Conservation (phyloP, 2,888 invertebrate genomes). For the Melieria picta region DNA sequence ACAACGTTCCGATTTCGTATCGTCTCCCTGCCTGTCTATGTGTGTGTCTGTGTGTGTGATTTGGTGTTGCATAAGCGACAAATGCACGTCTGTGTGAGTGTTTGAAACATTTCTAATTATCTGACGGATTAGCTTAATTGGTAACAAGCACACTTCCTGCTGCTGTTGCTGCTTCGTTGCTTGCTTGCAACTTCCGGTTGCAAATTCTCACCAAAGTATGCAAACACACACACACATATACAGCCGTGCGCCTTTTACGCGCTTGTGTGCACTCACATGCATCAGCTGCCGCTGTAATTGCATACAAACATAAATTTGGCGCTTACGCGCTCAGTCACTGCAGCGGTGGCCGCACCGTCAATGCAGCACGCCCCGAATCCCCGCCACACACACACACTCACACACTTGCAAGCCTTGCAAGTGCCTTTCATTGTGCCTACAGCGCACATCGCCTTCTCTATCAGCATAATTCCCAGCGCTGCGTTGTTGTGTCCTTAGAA, state of each 20-base stretch:
- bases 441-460: too few relatives aligned
- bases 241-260: constrained; percentile 36
- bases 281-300: constrained; percentile 43
- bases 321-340: constrained; percentile 13
- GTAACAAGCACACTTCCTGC: constrained; percentile 59
- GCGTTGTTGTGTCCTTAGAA: too few relatives aligned
- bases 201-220: constrained; percentile 39
- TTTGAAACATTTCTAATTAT: constrained; percentile 62
- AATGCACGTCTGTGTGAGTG: constrained; percentile 43
- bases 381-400: too few relatives aligned
- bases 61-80: not conserved
- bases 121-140: constrained; percentile 66
- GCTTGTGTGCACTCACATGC: constrained; percentile 31
- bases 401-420: too few relatives aligned
- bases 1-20: constrained; percentile 27
- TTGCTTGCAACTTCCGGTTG: constrained; percentile 21
- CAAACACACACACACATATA: constrained; percentile 22
- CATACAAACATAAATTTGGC: constrained; percentile 43
- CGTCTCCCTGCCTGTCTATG: not conserved
- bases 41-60: not conserved
- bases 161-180: constrained; percentile 24
- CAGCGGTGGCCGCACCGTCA: too few relatives aligned
- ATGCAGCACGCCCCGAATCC: too few relatives aligned
- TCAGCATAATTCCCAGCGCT: too few relatives aligned
- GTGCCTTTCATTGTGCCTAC: too few relatives aligned